These are phyloP conservation scores for Eumerus sabulonum DNA, from an alignment of 2,888 invertebrate genomes.

Conservation along the genomic window DNA sequence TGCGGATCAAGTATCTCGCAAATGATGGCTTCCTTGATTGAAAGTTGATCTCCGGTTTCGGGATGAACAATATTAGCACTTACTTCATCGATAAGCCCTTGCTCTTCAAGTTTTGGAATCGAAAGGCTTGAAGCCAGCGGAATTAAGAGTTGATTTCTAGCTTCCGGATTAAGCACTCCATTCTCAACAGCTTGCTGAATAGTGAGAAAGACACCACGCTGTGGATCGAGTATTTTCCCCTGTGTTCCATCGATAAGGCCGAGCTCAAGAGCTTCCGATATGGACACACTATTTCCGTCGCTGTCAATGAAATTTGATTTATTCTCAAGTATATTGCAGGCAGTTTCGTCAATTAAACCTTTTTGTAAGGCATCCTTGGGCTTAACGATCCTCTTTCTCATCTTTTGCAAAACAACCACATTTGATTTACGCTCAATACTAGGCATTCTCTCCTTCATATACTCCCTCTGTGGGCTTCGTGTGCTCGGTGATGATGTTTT, in stretches of 20 bases:
- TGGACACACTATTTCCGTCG: slow-evolving; percentile 83
- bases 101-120: slow-evolving; percentile 89
- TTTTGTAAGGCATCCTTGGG: slow-evolving; percentile 88
- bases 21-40: slow-evolving; percentile 90
- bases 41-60: slow-evolving; percentile 89
- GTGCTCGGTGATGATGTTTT: slow-evolving; percentile 65
- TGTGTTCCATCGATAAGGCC: slow-evolving; percentile 86
- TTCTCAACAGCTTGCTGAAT: slow-evolving; percentile 91
- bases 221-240: slow-evolving; percentile 91
- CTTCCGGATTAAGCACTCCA: slow-evolving; percentile 89
- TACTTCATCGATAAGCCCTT: slow-evolving; percentile 89
- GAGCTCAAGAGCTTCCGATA: slow-evolving; percentile 87
- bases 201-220: slow-evolving; percentile 87
- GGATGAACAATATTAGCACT: slow-evolving; percentile 91
- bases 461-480: slow-evolving; percentile 79
- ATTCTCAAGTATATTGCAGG: slow-evolving; percentile 85
- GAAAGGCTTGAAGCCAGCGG: slow-evolving; percentile 90
- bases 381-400: slow-evolving; percentile 87
- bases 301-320: slow-evolving; percentile 81
- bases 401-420: slow-evolving; percentile 86
- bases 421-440: slow-evolving; percentile 82
- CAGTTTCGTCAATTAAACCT: slow-evolving; percentile 88
- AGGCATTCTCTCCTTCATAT: slow-evolving; percentile 46
- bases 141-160: slow-evolving; percentile 87
- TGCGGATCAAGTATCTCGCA: slow-evolving; percentile 93